Conservation (phyloP, 1,140 invertebrate species). For the Zaprionus capensis region DNA sequence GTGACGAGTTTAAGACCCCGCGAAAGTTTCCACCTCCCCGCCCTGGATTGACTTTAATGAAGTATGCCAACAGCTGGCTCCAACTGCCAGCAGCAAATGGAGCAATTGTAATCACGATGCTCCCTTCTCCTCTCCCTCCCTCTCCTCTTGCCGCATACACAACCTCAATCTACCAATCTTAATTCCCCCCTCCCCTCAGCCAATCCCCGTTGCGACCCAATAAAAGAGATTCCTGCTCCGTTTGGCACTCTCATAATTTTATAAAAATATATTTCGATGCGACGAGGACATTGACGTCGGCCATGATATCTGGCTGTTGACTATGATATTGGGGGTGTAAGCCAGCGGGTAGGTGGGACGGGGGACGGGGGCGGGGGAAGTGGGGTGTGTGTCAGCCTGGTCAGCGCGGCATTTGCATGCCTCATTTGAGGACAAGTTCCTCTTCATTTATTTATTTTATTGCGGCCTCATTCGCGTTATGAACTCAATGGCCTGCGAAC, state of each 20-base stretch:
- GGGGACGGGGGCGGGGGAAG: not conserved
- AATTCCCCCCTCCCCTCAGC: not conserved
- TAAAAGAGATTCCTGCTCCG: constrained; percentile 22
- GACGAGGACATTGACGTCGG: constrained; percentile 43
- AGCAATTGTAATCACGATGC: constrained; percentile 32
- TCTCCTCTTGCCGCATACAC: not conserved
- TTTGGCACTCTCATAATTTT: constrained; percentile 35
- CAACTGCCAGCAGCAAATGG: constrained; percentile 18
- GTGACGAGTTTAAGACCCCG: not conserved
- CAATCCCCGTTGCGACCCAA: constrained; percentile 1
- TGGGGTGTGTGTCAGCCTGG: constrained; percentile 20
- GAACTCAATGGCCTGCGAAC: constrained; percentile 83
- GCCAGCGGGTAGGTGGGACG: not conserved
- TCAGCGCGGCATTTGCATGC: constrained; percentile 71
- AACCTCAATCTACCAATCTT: not conserved
- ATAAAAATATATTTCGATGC: constrained; percentile 71
- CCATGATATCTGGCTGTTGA: constrained; percentile 38
- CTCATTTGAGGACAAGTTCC: constrained; percentile 80
- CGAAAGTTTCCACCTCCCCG: not conserved
- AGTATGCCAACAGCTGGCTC: constrained; percentile 38
- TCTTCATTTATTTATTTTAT: constrained; percentile 84
- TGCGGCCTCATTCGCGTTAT: constrained; percentile 84
- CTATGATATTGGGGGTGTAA: not conserved
- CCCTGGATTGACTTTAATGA: constrained; percentile 14
- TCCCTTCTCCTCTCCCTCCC: not conserved